phyloP scores from a whole-genome alignment of 2,888 invertebrate genomes.

The Hirtodrosophila alboralis region DNA sequence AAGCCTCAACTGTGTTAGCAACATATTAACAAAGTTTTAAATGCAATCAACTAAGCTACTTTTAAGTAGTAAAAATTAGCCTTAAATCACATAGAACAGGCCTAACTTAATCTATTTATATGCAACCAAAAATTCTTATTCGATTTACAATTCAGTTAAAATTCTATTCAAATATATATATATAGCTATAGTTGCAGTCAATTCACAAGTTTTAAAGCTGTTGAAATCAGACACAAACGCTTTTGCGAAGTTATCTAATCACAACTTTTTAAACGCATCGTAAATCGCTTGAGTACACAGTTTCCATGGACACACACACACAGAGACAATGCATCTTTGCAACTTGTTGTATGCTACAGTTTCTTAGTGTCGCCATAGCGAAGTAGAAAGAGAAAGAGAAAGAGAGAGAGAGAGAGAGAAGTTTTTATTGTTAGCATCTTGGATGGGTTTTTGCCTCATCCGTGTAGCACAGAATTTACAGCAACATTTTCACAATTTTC shows the following conservation, averaged over 20 bases:
- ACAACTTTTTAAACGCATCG: constrained; percentile 54
- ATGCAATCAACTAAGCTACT: no score
- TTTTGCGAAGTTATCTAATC: constrained; percentile 40
- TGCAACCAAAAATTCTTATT: no score
- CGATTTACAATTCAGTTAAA: no score
- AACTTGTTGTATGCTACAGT: constrained; percentile 43
- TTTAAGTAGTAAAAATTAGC: no score
- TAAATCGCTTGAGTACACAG: constrained; percentile 47
- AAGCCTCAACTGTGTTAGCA: no score
- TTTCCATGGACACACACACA: constrained; percentile 15
- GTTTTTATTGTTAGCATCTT: constrained; percentile 46
- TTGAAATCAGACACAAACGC: constrained; percentile 1
- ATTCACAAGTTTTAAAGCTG: constrained; percentile 2
- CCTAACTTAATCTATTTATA: no score
- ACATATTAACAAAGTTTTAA: no score
- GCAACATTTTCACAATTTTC: constrained; percentile 70
- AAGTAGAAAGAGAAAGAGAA: no score
- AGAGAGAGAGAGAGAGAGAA: no score
- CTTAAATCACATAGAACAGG: no score
- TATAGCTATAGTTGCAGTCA: no score
- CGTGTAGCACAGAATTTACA: constrained; percentile 57
- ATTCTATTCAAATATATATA: no score
- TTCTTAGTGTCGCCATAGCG: constrained; percentile 29
- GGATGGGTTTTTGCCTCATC: constrained; percentile 38
- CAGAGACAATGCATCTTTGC: constrained; percentile 23